Base-by-base conservation (phyloP, 2,113 vertebrate species). In the Calyptomena viridis region DNA sequence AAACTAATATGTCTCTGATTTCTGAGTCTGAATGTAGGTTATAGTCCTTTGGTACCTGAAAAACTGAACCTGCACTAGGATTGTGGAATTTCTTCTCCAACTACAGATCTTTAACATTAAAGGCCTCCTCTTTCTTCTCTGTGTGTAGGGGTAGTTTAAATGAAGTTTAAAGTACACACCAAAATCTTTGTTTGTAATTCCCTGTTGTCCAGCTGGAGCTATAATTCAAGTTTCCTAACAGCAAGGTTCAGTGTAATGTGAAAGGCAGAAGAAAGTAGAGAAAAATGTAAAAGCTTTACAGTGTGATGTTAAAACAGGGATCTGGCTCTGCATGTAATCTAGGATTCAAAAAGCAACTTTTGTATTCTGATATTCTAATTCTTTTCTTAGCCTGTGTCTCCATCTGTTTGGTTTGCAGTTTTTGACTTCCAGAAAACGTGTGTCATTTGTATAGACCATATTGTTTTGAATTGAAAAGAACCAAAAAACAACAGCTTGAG, bases 351-450 rank as follows among this genome's bases (percentile, higher is more conserved):
- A 27, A 83, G 39, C 52, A 93, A 12, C 75, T 91, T 86, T 35
- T 77, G 25, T 91, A 22, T 59, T 79, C 79, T 69, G 80, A 27
- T 88, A 59, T 8, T 88, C 47, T 56, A 19, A 59, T 92, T 74
- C 12, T 68, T 77, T 87, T 78, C 52, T 79, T 83, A 79, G 49
- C 59, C 53, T 79, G 60, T 74, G 37, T 71, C 62, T 94, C 85
- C 78, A 74, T 91, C 81, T 95, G 89, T 87, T 90, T 77, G 72
- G 60, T 89, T 76, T 78, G 52, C 69, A 64, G 28, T 75, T 94
- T 95, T 66, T 87, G 40, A 85, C 52, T 93, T 91, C 12, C 0
- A 86, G 72, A 63, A 92, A 88, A 52, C 64, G 49, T 63, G 88
- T 90, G 35, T 90, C 49, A 37, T 56, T 90, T 59, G 33, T 78